Evolutionary conservation across 2,113 vertebrate species (phyloP).

Genomic region (Illadopsis cleaveri): DNA sequence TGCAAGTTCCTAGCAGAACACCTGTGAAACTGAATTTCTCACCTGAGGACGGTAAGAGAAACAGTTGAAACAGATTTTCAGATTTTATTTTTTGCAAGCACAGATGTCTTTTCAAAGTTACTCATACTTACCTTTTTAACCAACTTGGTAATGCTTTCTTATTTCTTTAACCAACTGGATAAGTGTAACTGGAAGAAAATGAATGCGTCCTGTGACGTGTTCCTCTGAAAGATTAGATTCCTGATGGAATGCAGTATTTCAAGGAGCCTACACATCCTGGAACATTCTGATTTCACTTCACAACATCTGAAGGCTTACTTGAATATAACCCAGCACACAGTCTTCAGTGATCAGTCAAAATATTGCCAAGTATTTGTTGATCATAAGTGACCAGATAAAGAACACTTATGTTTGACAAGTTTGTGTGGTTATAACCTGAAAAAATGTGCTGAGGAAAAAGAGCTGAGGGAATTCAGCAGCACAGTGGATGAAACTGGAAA

Average conservation of each 20-base stretch:
- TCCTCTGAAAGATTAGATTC: background rate
- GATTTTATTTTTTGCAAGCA: background rate
- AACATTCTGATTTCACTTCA: background rate
- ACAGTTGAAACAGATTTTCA: background rate
- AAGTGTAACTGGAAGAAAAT: background rate
- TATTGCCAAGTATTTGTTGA: background rate
- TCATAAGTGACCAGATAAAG: background rate
- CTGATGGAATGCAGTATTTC: background rate
- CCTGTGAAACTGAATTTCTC: background rate
- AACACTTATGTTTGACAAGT: background rate
- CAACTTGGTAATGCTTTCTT: background rate
- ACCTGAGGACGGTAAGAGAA: background rate
- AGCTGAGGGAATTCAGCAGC: background rate
- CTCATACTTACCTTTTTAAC: background rate
- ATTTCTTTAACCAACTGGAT: background rate
- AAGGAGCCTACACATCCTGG: background rate
- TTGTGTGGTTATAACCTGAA: background rate
- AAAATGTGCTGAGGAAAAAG: background rate
- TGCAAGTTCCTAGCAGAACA: background rate
- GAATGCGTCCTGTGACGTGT: rapidly evolving
- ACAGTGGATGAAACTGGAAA: background rate
- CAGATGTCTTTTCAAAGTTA: background rate
- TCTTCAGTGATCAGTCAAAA: background rate
- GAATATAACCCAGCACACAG: background rate
- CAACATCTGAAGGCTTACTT: background rate